Evolutionary conservation across 2,888 invertebrate genomes (phyloP).

Genomic region (Chloroclysta siterata): DNA sequence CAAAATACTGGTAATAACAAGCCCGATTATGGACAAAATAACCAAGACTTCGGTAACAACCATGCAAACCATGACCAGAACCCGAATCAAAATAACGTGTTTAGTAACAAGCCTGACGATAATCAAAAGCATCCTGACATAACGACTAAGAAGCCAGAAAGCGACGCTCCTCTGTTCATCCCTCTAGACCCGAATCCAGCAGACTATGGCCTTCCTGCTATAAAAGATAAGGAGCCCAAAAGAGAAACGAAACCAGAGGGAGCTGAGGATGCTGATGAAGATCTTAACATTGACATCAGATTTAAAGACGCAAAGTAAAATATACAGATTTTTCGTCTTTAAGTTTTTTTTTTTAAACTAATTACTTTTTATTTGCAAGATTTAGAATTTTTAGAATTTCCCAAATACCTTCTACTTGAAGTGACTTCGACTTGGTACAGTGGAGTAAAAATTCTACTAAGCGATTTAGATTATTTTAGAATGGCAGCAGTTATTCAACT

Average conservation of each 20-base stretch:
- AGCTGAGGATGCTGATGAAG: slow-evolving; percentile 54
- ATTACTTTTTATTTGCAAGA: not conserved
- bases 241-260: slow-evolving; percentile 59
- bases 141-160: slow-evolving; percentile 55
- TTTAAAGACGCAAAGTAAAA: slow-evolving; percentile 48
- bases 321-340: not conserved
- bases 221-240: slow-evolving; percentile 65
- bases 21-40: slow-evolving; percentile 27
- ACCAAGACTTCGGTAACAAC: slow-evolving; percentile 17
- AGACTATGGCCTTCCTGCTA: slow-evolving; percentile 60
- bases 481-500: too few species aligned
- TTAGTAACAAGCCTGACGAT: slow-evolving; percentile 28
- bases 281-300: slow-evolving; percentile 67
- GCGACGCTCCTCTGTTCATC: slow-evolving; percentile 62
- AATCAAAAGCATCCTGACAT: slow-evolving; percentile 26
- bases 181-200: slow-evolving; percentile 65
- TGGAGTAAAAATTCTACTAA: too few species aligned
- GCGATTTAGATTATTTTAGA: too few species aligned
- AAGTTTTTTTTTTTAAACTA: not conserved
- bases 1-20: slow-evolving; percentile 24
- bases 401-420: too few species aligned
- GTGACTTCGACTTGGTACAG: too few species aligned
- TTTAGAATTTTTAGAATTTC: too few species aligned
- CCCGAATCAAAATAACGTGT: slow-evolving; percentile 16
- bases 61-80: slow-evolving; percentile 15